Conservation (phyloP, 1,140 invertebrate species). For the Temnothorax longispinosus region DNA sequence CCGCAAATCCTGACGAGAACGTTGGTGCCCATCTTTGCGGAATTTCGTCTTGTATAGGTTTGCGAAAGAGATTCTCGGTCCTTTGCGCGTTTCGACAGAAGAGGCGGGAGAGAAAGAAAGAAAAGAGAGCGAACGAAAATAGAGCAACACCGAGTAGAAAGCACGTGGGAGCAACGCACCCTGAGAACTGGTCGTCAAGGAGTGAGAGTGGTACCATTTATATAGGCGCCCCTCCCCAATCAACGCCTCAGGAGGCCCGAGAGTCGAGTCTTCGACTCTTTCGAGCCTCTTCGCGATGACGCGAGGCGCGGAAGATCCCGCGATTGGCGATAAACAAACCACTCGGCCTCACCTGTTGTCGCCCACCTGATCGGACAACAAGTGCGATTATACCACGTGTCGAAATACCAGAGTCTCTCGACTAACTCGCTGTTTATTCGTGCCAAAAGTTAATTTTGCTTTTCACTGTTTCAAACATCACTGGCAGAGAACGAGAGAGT, state of each 20-base stretch:
- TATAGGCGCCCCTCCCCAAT: constrained; percentile 58
- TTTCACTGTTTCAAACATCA: neutral
- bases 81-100: neutral
- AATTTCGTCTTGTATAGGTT: neutral
- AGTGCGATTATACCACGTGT: neutral
- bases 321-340: neutral
- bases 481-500: neutral
- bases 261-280: neutral
- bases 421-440: neutral
- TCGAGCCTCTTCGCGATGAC: neutral
- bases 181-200: constrained; percentile 46
- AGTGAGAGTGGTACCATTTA: constrained; percentile 60
- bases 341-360: neutral
- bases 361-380: neutral
- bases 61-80: neutral
- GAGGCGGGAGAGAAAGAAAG: neutral
- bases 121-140: neutral
- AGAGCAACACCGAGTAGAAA: neutral
- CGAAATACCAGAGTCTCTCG: neutral
- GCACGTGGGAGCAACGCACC: constrained; percentile 54
- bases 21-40: constrained; percentile 63
- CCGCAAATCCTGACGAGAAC: constrained; percentile 70
- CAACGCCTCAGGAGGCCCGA: constrained; percentile 14
- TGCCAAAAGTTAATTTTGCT: neutral
- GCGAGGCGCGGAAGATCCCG: neutral